phyloP scores from a whole-genome alignment of 1,140 invertebrate genomes.

The Vanessa atalanta region DNA sequence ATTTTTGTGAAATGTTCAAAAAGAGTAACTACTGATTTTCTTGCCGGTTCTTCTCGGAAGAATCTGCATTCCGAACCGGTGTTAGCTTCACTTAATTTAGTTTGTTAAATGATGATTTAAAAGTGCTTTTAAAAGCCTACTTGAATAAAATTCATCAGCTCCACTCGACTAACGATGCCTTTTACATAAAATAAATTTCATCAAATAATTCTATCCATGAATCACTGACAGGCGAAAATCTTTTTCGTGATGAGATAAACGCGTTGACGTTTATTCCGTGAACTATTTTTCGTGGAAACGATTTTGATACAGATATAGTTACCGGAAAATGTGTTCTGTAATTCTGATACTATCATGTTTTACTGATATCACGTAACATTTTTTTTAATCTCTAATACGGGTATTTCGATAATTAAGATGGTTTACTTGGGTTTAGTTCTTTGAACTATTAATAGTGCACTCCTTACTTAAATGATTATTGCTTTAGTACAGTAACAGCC shows the following conservation, averaged over 20 bases:
- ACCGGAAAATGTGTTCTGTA: conserved; percentile 14
- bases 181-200: conserved; percentile 1
- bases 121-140: too few species aligned
- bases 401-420: neutral
- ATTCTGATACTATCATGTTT: neutral
- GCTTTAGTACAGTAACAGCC: too few species aligned
- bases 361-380: neutral
- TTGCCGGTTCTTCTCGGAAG: too few species aligned
- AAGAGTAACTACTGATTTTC: too few species aligned
- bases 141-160: too few species aligned
- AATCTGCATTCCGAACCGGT: too few species aligned
- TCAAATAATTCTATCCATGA: conserved; percentile 1
- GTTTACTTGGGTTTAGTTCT: neutral
- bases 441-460: too few species aligned
- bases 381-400: neutral
- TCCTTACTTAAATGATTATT: too few species aligned
- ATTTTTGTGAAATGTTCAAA: too few species aligned
- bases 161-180: too few species aligned
- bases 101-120: too few species aligned
- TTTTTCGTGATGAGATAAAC: conserved; percentile 42
- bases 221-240: neutral
- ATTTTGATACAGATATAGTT: conserved; percentile 33
- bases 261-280: conserved; percentile 38
- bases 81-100: too few species aligned
- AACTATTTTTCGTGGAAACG: conserved; percentile 39